These are phyloP conservation scores for Aethina tumida DNA, from an alignment of 1,140 invertebrate species.

Conservation along the genomic window DNA sequence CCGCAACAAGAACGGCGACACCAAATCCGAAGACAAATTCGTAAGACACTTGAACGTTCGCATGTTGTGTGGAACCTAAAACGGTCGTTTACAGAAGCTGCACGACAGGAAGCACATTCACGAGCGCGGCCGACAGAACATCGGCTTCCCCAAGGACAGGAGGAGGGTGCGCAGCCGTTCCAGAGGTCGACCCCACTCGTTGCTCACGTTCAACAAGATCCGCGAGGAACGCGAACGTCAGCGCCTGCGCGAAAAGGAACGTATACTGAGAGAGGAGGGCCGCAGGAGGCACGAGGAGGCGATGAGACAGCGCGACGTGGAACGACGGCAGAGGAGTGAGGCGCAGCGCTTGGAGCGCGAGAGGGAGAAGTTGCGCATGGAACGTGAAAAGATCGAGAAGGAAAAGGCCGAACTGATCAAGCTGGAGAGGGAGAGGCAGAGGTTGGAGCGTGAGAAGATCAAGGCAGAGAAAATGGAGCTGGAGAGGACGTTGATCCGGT, in stretches of 20 bases:
- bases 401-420: slow-evolving; percentile 72
- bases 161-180: slow-evolving; percentile 10
- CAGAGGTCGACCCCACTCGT: background rate
- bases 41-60: background rate
- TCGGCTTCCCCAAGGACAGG: slow-evolving; percentile 12
- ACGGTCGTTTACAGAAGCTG: too few species aligned
- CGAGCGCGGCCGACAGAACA: too few species aligned
- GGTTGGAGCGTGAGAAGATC: slow-evolving; percentile 70
- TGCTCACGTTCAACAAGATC: slow-evolving; percentile 19
- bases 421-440: slow-evolving; percentile 70
- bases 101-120: too few species aligned
- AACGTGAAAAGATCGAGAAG: slow-evolving; percentile 65
- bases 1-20: background rate
- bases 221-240: slow-evolving; percentile 70
- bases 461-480: slow-evolving; percentile 74
- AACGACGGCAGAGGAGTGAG: slow-evolving; percentile 69
- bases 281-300: slow-evolving; percentile 61
- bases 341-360: slow-evolving; percentile 68
- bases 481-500: slow-evolving; percentile 57
- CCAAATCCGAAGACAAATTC: background rate
- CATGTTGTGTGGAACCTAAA: too few species aligned
- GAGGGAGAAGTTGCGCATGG: slow-evolving; percentile 61
- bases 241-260: slow-evolving; percentile 63
- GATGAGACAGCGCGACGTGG: slow-evolving; percentile 61
- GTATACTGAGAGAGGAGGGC: slow-evolving; percentile 68